Percentiles rank a stretch among this genome's conserved stretches.
phyloP scores from a whole-genome alignment of 2,797 vertebrate species.

The Sebastes trivittatus region DNA sequence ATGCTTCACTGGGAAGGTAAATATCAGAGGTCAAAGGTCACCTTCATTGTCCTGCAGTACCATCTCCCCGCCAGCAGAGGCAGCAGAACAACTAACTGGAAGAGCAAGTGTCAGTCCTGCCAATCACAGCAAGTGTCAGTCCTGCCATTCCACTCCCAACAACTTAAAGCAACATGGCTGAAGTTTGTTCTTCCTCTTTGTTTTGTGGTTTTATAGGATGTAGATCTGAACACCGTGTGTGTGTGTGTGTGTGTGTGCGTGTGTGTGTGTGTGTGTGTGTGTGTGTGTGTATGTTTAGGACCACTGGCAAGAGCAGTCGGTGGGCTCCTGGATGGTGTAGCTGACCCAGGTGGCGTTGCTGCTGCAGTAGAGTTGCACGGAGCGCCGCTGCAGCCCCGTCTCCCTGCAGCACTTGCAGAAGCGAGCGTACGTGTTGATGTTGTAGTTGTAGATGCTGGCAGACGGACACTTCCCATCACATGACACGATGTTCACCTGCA shows the following conservation, averaged over 20 bases:
- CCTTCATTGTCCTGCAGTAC: conserved; percentile 7
- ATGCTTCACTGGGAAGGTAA: neutral
- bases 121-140: conserved; percentile 16
- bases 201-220: neutral
- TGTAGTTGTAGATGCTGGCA: conserved; percentile 99
- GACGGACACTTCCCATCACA: conserved; percentile 98
- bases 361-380: conserved; percentile 93
- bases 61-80: conserved; percentile 52
- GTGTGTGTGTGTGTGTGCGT: neutral
- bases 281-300: conserved; percentile 75
- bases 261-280: neutral
- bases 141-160: neutral
- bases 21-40: conserved; percentile 22
- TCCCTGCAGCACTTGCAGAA: conserved; percentile 99
- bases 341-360: conserved; percentile 95
- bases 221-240: neutral
- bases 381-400: conserved; percentile 91
- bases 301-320: conserved; percentile 98
- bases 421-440: conserved; percentile 95
- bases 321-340: conserved; percentile 96
- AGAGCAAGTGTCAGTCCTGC: neutral
- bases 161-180: conserved; percentile 14
- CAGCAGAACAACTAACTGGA: neutral
- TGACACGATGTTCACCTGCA: conserved; percentile 96
- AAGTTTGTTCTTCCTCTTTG: neutral